phyloP scores from a whole-genome alignment of 2,113 vertebrate genomes.

The Alethe diademata region DNA sequence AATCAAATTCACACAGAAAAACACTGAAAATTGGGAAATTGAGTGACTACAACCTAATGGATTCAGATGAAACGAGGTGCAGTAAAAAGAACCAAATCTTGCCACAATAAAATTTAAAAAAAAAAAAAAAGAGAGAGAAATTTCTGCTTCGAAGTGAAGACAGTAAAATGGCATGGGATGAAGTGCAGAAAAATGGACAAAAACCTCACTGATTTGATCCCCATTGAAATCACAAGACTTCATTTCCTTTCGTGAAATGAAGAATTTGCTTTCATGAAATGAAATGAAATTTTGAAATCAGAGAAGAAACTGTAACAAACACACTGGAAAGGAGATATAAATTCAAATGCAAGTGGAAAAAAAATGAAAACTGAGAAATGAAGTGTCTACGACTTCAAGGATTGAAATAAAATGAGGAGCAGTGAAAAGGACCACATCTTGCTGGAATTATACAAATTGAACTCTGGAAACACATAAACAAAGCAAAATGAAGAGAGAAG shows the following conservation, averaged over 20 bases:
- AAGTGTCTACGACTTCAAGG: not conserved
- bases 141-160: not conserved
- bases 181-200: not conserved
- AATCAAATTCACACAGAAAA: not conserved
- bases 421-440: not conserved
- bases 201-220: rapidly evolving
- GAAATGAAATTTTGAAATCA: not conserved
- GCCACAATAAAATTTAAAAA: too few relatives aligned
- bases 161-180: not conserved
- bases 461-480: rapidly evolving
- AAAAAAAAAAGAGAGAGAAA: not conserved
- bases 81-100: not conserved
- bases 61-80: not conserved
- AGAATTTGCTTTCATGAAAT: not conserved
- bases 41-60: not conserved
- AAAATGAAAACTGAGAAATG: not conserved
- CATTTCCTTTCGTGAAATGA: not conserved
- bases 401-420: not conserved
- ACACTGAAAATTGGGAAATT: not conserved
- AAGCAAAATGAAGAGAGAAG: not conserved
- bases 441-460: not conserved
- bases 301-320: not conserved
- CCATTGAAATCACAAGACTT: not conserved
- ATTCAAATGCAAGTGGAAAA: not conserved
- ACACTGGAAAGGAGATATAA: not conserved